Base-by-base conservation (phyloP, 2,888 invertebrate species). In the Furcula furcula region DNA sequence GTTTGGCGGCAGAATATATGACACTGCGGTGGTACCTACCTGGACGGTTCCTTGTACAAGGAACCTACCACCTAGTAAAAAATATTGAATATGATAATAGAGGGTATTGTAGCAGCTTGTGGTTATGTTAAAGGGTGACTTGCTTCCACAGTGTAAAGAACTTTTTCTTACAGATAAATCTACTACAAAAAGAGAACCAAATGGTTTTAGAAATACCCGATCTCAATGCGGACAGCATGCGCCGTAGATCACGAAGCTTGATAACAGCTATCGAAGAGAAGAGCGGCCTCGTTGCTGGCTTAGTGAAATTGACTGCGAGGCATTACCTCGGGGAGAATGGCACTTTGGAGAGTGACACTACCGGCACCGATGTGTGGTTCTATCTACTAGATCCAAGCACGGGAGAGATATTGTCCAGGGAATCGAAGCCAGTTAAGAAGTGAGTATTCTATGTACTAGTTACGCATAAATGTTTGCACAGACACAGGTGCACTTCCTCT, bases 341-440 rank as follows among this genome's bases (percentile, higher is more conserved):
- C 3, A 94, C 95, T 0, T 74, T 96, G 11, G 93, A 94, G 53
- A 92, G 91, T 38, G 94, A 95, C 67, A 84, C 91, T 0, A 90
- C 90, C 4, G 95, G 94, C 4, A 95, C 96, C 0, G 97, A 97
- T 59, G 92, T 97, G 4, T 97, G 96, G 95, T 92, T 97, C 71
- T 97, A 97, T 61, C 91, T 94, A 0, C 89, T 97, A 2, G 95
- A 97, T 79, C 96, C 97, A 0, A 90, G 87, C 32, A 93, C 92
- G 0, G 96, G 95, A 45, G 86, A 84, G 30, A 94, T 97, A 48
- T 76, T 97, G 21, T 84, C 91, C 0, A 91, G 95, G 28, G 95
- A 96, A 51, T 93, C 93, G 44, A 89, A 91, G 1, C 75, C 91
- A 19, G 91, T 97, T 14, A 91, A 92, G 58, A 92, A 92, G 92